These are phyloP conservation scores for Orgyia antiqua DNA, from an alignment of 2,888 invertebrate species.

Conservation along the genomic window DNA sequence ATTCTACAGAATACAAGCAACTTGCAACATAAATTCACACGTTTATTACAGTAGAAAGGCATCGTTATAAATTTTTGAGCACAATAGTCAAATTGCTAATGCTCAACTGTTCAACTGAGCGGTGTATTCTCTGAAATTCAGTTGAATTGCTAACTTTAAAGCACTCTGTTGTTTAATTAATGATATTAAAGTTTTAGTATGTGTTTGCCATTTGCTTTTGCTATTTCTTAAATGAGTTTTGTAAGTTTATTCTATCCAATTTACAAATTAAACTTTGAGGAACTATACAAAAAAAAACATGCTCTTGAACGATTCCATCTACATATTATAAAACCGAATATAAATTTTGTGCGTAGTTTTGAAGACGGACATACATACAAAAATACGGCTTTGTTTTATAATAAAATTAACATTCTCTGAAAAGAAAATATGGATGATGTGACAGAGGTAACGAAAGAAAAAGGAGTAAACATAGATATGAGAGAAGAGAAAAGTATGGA, in stretches of 20 bases:
- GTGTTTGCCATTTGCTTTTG: conserved; percentile 1
- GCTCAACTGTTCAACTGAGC: conserved; percentile 3
- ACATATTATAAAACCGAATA: no score
- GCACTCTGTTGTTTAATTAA: conserved; percentile 24
- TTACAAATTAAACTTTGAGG: background rate
- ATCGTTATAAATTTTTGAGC: conserved; percentile 69
- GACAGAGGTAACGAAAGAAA: no score
- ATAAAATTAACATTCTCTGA: no score
- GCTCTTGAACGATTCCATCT: no score
- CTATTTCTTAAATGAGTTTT: conserved; percentile 1
- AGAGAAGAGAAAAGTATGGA: no score
- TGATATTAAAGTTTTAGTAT: conserved; percentile 11
- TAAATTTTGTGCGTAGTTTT: no score
- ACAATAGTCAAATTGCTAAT: conserved; percentile 76
- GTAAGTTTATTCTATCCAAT: no score
- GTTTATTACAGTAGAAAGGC: conserved; percentile 12
- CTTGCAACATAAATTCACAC: conserved; percentile 3
- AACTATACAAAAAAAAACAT: no score
- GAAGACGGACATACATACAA: no score
- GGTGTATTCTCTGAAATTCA: conserved; percentile 9
- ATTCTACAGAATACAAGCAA: conserved; percentile 10
- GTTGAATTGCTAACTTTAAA: conserved; percentile 20
- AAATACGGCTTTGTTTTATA: no score
- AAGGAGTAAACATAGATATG: no score
- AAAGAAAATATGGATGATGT: no score